These are phyloP conservation scores for Mesitornis unicolor DNA, from an alignment of 2,113 vertebrate genomes.

Conservation along the genomic window DNA sequence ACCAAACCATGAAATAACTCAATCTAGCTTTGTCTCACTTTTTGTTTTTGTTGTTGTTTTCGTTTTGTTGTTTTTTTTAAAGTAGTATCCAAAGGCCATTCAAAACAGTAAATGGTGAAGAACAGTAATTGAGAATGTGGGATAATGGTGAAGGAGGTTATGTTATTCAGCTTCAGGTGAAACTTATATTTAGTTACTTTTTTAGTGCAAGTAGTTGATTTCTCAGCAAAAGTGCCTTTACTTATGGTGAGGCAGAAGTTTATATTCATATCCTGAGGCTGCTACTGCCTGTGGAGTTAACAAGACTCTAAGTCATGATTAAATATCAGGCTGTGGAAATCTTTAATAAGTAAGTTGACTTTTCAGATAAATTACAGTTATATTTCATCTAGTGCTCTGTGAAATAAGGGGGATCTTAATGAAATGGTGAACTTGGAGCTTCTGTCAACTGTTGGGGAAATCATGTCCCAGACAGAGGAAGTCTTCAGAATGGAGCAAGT, in stretches of 20 bases:
- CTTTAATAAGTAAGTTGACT: not conserved
- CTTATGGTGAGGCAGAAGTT: slow-evolving; percentile 53
- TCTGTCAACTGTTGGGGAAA: slow-evolving; percentile 8
- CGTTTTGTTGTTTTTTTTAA: not conserved
- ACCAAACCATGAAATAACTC: slow-evolving; percentile 1
- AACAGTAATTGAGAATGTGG: not conserved
- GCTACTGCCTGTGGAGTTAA: slow-evolving; percentile 40
- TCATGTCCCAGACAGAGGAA: not conserved
- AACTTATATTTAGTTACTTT: slow-evolving; percentile 1
- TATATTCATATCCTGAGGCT: slow-evolving; percentile 18
- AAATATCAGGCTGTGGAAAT: slow-evolving; percentile 32
- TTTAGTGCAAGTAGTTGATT: slow-evolving; percentile 43
- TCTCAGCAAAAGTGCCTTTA: slow-evolving; percentile 61
- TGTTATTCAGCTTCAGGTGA: slow-evolving; percentile 7
- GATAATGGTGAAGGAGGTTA: not conserved
- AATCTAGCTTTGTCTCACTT: not conserved
- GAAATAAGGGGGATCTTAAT: slow-evolving; percentile 24
- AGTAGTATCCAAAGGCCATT: not conserved
- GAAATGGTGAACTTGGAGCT: slow-evolving; percentile 25
- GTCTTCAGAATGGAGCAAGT: not conserved
- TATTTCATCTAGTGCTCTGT: slow-evolving; percentile 49
- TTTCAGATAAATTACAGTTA: not conserved
- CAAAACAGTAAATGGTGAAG: not conserved
- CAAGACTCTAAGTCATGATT: not conserved
- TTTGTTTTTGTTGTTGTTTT: no score